Base-by-base conservation (phyloP, 2,888 invertebrate species). In the Drosophila mimica region DNA sequence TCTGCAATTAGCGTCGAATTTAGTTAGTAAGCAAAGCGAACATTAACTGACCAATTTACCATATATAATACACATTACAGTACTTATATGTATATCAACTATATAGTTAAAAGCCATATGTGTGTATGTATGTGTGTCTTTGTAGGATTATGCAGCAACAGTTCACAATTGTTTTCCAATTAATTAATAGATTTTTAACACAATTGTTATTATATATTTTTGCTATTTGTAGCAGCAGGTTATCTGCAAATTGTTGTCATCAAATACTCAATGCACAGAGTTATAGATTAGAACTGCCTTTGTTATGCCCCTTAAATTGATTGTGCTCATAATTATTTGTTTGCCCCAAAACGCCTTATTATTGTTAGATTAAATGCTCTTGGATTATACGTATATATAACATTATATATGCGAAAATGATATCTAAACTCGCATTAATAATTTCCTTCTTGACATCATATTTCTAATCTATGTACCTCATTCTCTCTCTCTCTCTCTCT, bases 1-100 rank as follows among this genome's bases (percentile, higher is more conserved):
- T 70, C 70, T 79, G 79, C 74, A 82, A 74, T 79, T 78, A 48
- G 65, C 62, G 70, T 75, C 86, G 85, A 88, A 81, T 81, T 76
- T 87, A 87, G 83, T 64, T 66, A 60, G 48, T 88, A 88, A 86
- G 79, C 57, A 30, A 56, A 56, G 25, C 52, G 40, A 59, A 56
- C n/a, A 46, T 40, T 72, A 63, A 64, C 53, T 70, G 80, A 80
- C 80, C 80, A 80, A 80, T 80, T 80, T 82, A 77, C 73, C 53
- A 64, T 31, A 68, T 40, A 30, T 34, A 51, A 34, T n/a, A 33
- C 17, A 36, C 28, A 30, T 38, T 3, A 30, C 28, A 17, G 38
- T 54, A 36, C 36, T 54, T 36, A 20, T 53, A 46, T 40, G 20
- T 46, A 48, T 49, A 43, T 56, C 17, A 57, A 17, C 34, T 54